Evolutionary conservation across 2,113 vertebrate genomes (phyloP), one percentile per base, ranked within the genome.

Genomic region (Hippocampus comes): DNA sequence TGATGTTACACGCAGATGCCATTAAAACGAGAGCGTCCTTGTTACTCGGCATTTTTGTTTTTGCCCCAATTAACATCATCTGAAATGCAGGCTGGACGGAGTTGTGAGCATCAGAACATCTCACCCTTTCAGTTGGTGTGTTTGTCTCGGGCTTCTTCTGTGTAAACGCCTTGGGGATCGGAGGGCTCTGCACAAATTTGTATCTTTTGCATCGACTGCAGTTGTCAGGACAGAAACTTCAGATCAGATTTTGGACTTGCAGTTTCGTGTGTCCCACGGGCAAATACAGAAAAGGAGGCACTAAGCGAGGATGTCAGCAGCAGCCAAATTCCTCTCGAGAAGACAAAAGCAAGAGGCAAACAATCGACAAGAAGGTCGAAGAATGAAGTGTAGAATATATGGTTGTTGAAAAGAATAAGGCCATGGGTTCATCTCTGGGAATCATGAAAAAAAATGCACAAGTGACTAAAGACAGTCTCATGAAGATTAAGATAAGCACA

Each of bases 1-100:
- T 89, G 89, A 87, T 88, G 82, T 84, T 83, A 72, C 34, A 60
- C 80, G 70, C 84, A 84, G 70, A 82, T 78, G 80, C 67, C 48
- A 56, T 81, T 21, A 73, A 74, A 76, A 72, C 41, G 23, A 56
- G 21, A 48, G 51, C 64, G n/a, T 53, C 20, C 15, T 34, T 69
- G 56, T 34, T 38, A 41, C 5, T 2, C 17, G 63, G 20, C 18
- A 56, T 77, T 56, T 56, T 60, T 34, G n/a, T 25, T 38, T 10
- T 65, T 38, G 43, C 42, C 25, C 73, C 63, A 30, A 34, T 65
- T 42, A 56, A 53, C 18, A 55, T 38, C 7, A 68, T 46, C 15
- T 8, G 43, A 2, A 18, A 38, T 55, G 23, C 18, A 51, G 21
- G 23, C 4, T 53, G 27, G 34, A 25, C 14, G 14, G 3, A 65